Conservation (phyloP, 2,888 invertebrate species). For the Lasioglossum figueresi region DNA sequence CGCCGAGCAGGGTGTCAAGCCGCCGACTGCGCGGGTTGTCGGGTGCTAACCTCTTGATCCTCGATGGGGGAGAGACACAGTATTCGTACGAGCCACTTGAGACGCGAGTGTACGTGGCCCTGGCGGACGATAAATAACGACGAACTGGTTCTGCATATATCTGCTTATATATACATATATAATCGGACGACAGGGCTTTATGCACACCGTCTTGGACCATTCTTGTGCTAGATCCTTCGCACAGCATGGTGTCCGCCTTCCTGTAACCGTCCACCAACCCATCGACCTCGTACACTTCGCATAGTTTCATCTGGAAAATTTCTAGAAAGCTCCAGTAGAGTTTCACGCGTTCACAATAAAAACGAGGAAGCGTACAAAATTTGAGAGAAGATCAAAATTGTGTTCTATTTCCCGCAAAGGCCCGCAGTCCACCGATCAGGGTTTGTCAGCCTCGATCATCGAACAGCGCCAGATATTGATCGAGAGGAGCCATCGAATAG, state of each 20-base stretch:
- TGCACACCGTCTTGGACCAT: slow-evolving; percentile 37
- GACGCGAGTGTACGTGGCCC: slow-evolving; percentile 47
- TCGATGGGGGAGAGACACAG: slow-evolving; percentile 31
- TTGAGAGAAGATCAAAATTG: no score
- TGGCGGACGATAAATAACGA: slow-evolving; percentile 60
- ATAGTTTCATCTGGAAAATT: background rate
- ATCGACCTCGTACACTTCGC: background rate
- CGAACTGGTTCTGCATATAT: slow-evolving; percentile 60
- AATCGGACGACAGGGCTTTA: slow-evolving; percentile 57
- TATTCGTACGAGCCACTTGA: slow-evolving; percentile 30
- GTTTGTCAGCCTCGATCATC: background rate
- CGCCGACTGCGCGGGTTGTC: slow-evolving; percentile 63
- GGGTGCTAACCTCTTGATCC: slow-evolving; percentile 66
- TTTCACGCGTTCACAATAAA: no score
- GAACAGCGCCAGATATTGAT: background rate
- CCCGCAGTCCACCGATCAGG: no score
- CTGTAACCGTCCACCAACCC: background rate
- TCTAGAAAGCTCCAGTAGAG: background rate
- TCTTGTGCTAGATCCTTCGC: slow-evolving; percentile 54
- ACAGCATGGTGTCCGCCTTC: slow-evolving; percentile 59
- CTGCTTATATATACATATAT: slow-evolving; percentile 51
- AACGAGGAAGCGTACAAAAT: no score
- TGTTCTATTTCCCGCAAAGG: no score
- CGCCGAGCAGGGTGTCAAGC: slow-evolving; percentile 44
- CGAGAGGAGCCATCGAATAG: background rate